Evolutionary conservation across 1,140 invertebrate species (phyloP).

Genomic region (Drosophila insularis): DNA sequence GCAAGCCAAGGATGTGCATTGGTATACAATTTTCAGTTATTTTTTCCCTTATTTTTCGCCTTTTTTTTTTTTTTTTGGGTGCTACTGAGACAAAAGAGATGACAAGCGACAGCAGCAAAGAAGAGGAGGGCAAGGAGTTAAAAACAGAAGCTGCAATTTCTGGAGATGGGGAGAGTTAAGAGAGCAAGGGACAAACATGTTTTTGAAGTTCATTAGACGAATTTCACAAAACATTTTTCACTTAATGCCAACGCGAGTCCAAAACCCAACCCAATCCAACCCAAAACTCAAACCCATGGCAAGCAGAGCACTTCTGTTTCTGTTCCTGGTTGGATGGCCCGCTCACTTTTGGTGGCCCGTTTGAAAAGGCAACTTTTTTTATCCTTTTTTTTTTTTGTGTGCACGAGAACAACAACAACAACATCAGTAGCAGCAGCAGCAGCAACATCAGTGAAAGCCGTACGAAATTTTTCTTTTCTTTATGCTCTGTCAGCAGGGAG

Average conservation of each 20-base stretch:
- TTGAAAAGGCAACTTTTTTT: slow-evolving; percentile 72
- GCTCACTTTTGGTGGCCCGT: slow-evolving; percentile 57
- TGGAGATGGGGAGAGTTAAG: not conserved
- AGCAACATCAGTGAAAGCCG: slow-evolving; percentile 58
- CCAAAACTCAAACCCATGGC: slow-evolving; percentile 7
- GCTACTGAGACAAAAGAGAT: slow-evolving; percentile 75
- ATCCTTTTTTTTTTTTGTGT: slow-evolving; percentile 24
- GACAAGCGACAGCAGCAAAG: slow-evolving; percentile 51
- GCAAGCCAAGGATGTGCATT: slow-evolving; percentile 67
- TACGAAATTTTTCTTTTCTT: slow-evolving; percentile 79
- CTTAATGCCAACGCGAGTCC: slow-evolving; percentile 68
- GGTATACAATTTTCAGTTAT: slow-evolving; percentile 55
- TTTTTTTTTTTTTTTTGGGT: slow-evolving; percentile 55
- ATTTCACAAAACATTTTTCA: slow-evolving; percentile 72
- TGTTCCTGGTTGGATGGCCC: slow-evolving; percentile 34
- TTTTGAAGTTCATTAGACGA: slow-evolving; percentile 82
- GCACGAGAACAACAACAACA: slow-evolving; percentile 35
- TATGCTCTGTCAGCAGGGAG: slow-evolving; percentile 57
- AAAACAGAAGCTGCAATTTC: not conserved
- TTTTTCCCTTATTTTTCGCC: slow-evolving; percentile 28
- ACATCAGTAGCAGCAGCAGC: slow-evolving; percentile 20
- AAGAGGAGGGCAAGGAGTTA: not conserved
- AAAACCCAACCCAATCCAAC: slow-evolving; percentile 52
- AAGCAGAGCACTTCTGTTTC: not conserved
- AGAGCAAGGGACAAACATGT: slow-evolving; percentile 68